Base-by-base conservation (phyloP, 64 coral and sea anemone genomes). In the Hydrozoanthus tunicans region DNA sequence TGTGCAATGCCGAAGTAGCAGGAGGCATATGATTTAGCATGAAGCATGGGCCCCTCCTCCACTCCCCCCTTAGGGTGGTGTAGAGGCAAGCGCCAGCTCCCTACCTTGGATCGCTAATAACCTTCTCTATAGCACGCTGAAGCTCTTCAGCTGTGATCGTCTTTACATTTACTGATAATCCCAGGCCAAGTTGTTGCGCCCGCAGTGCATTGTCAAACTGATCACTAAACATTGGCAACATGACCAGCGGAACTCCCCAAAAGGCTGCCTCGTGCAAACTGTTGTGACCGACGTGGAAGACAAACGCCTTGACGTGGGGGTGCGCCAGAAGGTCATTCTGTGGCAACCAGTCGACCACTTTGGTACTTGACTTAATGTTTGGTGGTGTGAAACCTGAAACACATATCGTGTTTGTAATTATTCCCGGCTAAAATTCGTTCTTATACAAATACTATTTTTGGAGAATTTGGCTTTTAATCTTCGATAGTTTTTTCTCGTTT, bases 281-380 rank as follows among this genome's bases (percentile, higher is more conserved):
- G 62, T 83, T 68, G 51, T 83, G 81, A 3, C 81, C 81, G 9
- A 60, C 8, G 32, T 83, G 81, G 53, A 59, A 65, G 81, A 83
- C 81, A 83, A 83, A 83, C 14, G 66, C 27, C 3, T 83, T 83
- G 23, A 62, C 66, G 1, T 83, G 12, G 14, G 32, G 81, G 62
- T 83, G 81, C 7, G 81, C 81, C 1, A 83, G 61, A 17, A 83
- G 62, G 14, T 83, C 81, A 10, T 59, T 83, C 14, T 83, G 81
- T 53, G 81, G 81, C 15, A 83, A 67, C 81, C 81, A 83, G 43
- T 83, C 81, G 60, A 83, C 62, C 8, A 83, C 17, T 15, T 54
- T 83, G 62, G 66, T 83, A n/a, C 65, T 83, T 10, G 81, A 20
- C 17, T 43, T 17, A 2, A 83, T 59, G 15, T 59, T 12, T 9